Evolutionary conservation across 2,888 invertebrate species (phyloP), one percentile per base, ranked within the genome.

Genomic region (Tenthredo amoena): DNA sequence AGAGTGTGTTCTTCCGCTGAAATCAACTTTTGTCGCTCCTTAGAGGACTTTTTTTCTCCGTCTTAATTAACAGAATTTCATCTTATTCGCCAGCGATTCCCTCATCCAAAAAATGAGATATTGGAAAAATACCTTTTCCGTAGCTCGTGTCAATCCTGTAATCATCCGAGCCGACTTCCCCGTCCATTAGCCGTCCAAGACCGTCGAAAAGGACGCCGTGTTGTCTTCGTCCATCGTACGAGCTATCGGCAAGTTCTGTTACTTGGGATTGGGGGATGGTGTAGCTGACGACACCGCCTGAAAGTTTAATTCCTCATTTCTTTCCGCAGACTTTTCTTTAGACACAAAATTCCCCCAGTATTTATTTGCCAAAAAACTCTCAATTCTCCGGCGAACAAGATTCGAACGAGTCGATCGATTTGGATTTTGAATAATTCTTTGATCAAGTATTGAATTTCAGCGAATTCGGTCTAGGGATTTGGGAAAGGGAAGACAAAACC

Each of bases 171-270:
- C 96, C 96, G 86, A 94, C 94, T 90, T 95, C 95, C 9, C 96
- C 96, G 91, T 97, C 96, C 84, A 95, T 95, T 86, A 97, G 94
- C 87, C 96, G 95, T 37, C 97, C 97, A 68, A 97, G 94, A 65
- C 97, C 97, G 71, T 95, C 95, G 84, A 94, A 94, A 86, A 95
- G 92, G 87, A 93, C 90, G 72, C 95, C 94, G 84, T 92, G 91
- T 79, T 91, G 87, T 9, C 86, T 88, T 84, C 91, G 91, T 2
- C 96, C 96, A 91, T 97, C 97, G 93, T 97, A 97, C 34, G 96
- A 95, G 88, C 94, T 94, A 93, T 97, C 97, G 91, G 94, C 93
- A 92, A 95, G 89, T 87, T 94, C 94, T 81, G 93, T 92, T 76
- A 93, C 91, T 85, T 95, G 93, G 88, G 95, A 95, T 89, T 94